Conservation (phyloP, 2,888 invertebrate genomes). For the Himalopsyche anomala region DNA sequence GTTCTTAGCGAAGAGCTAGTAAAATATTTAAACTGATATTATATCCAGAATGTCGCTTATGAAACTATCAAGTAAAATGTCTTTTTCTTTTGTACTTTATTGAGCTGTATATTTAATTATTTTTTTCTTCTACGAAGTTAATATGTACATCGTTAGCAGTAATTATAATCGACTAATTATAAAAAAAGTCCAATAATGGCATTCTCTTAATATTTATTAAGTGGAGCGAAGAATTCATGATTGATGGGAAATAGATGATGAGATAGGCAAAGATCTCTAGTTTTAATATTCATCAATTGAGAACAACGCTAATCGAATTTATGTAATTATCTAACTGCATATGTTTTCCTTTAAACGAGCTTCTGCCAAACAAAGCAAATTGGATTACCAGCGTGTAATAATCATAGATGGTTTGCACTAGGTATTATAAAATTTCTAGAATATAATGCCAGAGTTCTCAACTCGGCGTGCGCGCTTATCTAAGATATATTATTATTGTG, state of each 20-base stretch:
- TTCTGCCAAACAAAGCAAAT: constrained; percentile 18
- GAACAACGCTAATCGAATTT: constrained; percentile 45
- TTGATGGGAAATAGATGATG: constrained; percentile 7
- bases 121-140: too few species aligned
- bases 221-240: neutral
- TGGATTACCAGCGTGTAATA: constrained; percentile 16
- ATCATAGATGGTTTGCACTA: neutral
- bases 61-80: too few species aligned
- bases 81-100: too few species aligned
- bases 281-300: constrained; percentile 39
- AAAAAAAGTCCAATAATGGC: neutral
- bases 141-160: neutral
- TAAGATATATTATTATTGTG: neutral
- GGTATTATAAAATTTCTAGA: neutral
- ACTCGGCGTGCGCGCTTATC: neutral
- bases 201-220: neutral
- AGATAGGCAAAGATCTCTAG: constrained; percentile 7
- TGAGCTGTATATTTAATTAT: too few species aligned
- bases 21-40: too few species aligned
- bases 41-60: too few species aligned
- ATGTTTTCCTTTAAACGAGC: constrained; percentile 20
- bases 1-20: too few species aligned
- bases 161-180: neutral
- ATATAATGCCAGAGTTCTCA: neutral
- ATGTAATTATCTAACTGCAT: constrained; percentile 35